Conservation (phyloP, 2,113 vertebrate genomes). For the Calonectris borealis region DNA sequence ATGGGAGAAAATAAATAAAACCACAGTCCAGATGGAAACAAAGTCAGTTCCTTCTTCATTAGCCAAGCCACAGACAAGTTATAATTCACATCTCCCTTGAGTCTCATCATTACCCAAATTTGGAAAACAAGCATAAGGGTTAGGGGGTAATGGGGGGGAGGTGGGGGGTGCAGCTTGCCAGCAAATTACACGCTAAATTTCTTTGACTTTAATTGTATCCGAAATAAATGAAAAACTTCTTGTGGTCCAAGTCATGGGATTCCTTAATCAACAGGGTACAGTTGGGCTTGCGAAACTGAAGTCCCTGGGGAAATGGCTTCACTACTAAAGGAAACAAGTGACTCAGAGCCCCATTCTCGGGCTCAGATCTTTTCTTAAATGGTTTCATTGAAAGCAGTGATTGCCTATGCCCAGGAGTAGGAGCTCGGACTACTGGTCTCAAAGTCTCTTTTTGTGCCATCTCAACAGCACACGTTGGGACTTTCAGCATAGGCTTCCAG, state of each 20-base stretch:
- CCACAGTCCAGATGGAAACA: slow-evolving; percentile 53
- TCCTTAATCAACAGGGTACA: background rate
- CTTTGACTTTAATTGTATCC: slow-evolving; percentile 38
- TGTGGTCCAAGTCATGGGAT: slow-evolving; percentile 41
- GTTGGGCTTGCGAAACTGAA: background rate
- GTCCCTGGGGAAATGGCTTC: slow-evolving; percentile 17
- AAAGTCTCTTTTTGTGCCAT: background rate
- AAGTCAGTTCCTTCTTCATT: slow-evolving; percentile 34
- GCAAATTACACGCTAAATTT: background rate
- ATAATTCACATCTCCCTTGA: slow-evolving; percentile 37
- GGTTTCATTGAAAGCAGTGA: background rate
- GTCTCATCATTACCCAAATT: slow-evolving; percentile 30
- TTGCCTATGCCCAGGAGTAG: background rate
- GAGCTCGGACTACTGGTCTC: background rate
- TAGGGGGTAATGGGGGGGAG: background rate
- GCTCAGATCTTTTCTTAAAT: background rate
- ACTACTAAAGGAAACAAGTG: slow-evolving; percentile 27
- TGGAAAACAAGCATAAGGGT: slow-evolving; percentile 37
- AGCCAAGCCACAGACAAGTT: slow-evolving; percentile 49
- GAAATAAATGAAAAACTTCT: slow-evolving; percentile 43
- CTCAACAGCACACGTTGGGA: background rate
- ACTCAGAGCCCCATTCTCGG: background rate
- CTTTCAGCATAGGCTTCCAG: background rate
- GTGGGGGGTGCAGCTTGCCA: background rate
- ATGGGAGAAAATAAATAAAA: slow-evolving; percentile 38